Conservation (phyloP, 2,113 vertebrate species). For the Hydrolagus affinis region DNA sequence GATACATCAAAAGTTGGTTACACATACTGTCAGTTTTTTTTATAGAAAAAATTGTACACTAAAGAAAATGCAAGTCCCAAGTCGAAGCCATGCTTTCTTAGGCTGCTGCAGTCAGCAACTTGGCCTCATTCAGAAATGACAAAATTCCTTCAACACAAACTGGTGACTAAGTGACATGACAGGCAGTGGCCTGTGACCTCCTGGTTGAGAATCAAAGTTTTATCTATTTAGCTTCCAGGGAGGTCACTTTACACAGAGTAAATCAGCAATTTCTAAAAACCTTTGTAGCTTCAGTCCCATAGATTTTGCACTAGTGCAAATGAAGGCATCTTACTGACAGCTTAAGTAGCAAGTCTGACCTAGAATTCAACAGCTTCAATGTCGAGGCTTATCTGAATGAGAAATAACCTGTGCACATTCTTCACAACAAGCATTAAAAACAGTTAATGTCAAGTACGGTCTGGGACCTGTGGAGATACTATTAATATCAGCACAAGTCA, state of each 20-base stretch:
- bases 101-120: neutral
- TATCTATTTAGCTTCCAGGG: neutral
- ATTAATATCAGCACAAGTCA: neutral
- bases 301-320: neutral
- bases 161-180: neutral
- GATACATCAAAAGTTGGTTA: no score
- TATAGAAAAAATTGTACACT: neutral
- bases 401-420: neutral
- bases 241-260: neutral
- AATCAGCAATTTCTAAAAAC: neutral
- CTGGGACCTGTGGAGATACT: neutral
- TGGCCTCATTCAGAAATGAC: neutral
- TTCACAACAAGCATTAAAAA: neutral
- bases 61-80: neutral
- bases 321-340: neutral
- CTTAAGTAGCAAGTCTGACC: neutral
- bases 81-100: neutral
- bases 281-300: neutral
- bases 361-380: neutral
- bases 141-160: neutral
- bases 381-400: neutral
- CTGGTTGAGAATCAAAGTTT: neutral
- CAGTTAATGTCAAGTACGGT: neutral
- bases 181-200: neutral
- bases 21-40: neutral